Evolutionary conservation across 2,797 vertebrate species (phyloP), one percentile per base, ranked within the genome.

Genomic region (Labeo calbasu): DNA sequence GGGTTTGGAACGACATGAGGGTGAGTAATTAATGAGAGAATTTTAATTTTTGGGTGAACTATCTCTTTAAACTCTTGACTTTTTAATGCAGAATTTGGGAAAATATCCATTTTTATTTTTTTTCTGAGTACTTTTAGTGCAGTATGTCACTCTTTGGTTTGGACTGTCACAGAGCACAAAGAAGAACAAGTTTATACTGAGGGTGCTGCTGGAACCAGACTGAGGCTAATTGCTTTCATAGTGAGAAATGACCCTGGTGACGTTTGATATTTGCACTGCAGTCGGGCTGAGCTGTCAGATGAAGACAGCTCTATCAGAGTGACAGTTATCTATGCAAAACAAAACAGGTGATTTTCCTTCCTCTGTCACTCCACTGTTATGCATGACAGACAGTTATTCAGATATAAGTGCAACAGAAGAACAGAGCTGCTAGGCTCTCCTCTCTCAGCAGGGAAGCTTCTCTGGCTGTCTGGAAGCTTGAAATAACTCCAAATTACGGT

Each of bases 351-450:
- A 65, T 46, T 76, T 65, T 76, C 51, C 61, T 80, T 66, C 48
- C 61, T 69, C 81, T 82, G 79, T 32, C 77, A 68, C 68, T 77
- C 51, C 73, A 32, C 63, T 83, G 36, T 83, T 51, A 72, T 68
- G 81, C 70, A 81, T 73, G 75, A 70, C 79, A 85, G 8, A 51
- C 87, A 90, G 82, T 84, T 70, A 75, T 81, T 77, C 85, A 85
- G 85, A 86, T 89, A 89, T 85, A 83, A 85, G 32, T 78, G 61
- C 68, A 87, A 78, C 57, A 86, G 80, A 84, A 36, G 63, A 85
- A 83, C 77, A 89, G 81, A 86, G 77, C 84, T 77, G 79, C 66
- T 57, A 63, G 79, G 70, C 86, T 72, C 55, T 77, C 73, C 81
- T 36, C 77, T 85, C 83, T 77, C 86, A 88, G 85, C 71, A 84